A percentile compares a stretch with the other conserved stretches of the same genome.
These are phyloP conservation scores for Tympanuchus pallidicinctus DNA, from an alignment of 2,113 vertebrate species.

Conservation along the genomic window DNA sequence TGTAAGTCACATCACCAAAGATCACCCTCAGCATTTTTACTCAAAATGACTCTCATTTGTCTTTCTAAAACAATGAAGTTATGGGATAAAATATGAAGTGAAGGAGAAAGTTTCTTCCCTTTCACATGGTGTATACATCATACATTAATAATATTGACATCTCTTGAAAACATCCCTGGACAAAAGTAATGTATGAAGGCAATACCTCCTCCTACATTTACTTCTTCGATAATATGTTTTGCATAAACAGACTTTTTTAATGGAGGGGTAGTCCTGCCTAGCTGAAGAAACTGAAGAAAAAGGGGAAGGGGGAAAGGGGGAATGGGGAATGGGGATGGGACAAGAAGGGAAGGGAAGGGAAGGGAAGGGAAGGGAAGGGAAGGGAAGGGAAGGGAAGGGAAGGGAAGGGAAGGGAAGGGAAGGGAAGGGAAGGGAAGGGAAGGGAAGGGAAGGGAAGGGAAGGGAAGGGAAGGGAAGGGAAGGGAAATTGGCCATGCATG, in stretches of 20 bases:
- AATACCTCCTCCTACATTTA: neutral
- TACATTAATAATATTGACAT: accelerated
- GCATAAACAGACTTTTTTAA: neutral
- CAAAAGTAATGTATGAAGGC: neutral
- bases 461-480: no score
- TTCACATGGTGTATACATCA: neutral
- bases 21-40: neutral
- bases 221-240: accelerated
- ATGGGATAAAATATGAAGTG: neutral
- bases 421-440: no score
- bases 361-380: no score
- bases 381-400: no score
- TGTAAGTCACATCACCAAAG: neutral
- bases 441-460: no score
- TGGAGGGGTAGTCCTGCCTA: accelerated
- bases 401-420: no score
- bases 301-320: neutral
- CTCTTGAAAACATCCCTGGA: neutral
- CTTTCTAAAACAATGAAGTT: neutral
- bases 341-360: no score
- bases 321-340: no score
- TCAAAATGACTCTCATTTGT: accelerated
- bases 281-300: neutral
- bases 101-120: accelerated
- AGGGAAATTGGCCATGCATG: accelerated